Evolutionary conservation across 2,113 vertebrate species (phyloP).

Genomic region (Lepus americanus): DNA sequence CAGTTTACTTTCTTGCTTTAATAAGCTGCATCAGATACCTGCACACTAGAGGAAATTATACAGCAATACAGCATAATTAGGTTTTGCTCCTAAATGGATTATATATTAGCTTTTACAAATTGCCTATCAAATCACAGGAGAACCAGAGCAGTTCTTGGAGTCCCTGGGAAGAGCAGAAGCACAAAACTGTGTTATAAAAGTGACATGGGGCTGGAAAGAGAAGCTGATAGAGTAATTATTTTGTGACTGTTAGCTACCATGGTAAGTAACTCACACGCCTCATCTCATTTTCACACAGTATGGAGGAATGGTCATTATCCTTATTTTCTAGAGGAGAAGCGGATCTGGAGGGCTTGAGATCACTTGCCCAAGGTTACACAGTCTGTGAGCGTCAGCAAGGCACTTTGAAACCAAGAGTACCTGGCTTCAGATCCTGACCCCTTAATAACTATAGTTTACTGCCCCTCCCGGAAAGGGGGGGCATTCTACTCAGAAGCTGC

Average conservation of each 20-base stretch:
- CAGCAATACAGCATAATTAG: constrained; percentile 65
- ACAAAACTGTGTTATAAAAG: not conserved
- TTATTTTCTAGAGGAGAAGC: not conserved
- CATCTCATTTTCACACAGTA: not conserved
- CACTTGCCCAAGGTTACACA: not conserved
- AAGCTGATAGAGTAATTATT: not conserved
- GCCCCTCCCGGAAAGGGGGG: not conserved
- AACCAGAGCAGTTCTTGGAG: constrained; percentile 65
- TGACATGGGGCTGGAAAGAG: not conserved
- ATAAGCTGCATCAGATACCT: constrained; percentile 33
- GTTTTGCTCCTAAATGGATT: constrained; percentile 79
- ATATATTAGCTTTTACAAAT: constrained; percentile 71
- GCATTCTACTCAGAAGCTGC: not conserved
- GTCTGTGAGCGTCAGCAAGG: not conserved
- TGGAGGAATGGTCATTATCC: not conserved
- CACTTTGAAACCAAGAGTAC: not conserved
- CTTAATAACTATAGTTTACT: not conserved
- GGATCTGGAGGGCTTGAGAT: constrained; percentile 17
- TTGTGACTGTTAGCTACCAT: not conserved
- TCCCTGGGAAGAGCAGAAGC: constrained; percentile 3
- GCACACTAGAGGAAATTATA: constrained; percentile 60
- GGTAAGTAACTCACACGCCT: not conserved
- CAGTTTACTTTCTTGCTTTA: constrained; percentile 18
- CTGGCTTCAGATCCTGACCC: not conserved
- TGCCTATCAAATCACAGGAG: constrained; percentile 75